Evolutionary conservation across 2,888 invertebrate species (phyloP).

Genomic region (Pammene fasciana): DNA sequence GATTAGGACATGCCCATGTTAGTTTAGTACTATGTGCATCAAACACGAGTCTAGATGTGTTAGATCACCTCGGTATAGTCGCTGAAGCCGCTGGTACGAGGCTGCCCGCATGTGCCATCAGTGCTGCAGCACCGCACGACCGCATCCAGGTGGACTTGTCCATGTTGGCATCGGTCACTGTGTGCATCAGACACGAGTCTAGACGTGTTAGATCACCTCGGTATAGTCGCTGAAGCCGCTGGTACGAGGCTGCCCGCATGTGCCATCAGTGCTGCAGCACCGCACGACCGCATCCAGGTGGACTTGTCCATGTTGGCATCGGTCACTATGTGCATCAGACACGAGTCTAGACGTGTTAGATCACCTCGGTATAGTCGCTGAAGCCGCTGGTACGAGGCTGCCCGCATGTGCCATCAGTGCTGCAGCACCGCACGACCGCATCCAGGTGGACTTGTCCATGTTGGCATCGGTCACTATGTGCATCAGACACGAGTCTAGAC

Average conservation of each 20-base stretch:
- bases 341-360: conserved; percentile 64
- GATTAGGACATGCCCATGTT: no score
- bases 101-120: conserved; percentile 97
- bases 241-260: conserved; percentile 97
- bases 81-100: conserved; percentile 94
- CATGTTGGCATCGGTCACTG: conserved; percentile 99
- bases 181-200: no score
- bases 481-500: conserved; percentile 78
- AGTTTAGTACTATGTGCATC: no score
- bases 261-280: conserved; percentile 92
- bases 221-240: conserved; percentile 90
- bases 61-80: conserved; percentile 86
- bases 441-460: no score
- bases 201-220: conserved; percentile 74
- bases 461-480: conserved; percentile 89
- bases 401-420: conserved; percentile 97
- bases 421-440: conserved; percentile 91
- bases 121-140: conserved; percentile 90
- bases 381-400: conserved; percentile 92
- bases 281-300: conserved; percentile 95
- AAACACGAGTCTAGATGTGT: no score
- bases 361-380: conserved; percentile 89
- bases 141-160: conserved; percentile 98
- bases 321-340: conserved; percentile 85
- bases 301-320: conserved; percentile 99